Base-by-base conservation (phyloP, 2,797 vertebrate species). In the Microcaecilia unicolor region DNA sequence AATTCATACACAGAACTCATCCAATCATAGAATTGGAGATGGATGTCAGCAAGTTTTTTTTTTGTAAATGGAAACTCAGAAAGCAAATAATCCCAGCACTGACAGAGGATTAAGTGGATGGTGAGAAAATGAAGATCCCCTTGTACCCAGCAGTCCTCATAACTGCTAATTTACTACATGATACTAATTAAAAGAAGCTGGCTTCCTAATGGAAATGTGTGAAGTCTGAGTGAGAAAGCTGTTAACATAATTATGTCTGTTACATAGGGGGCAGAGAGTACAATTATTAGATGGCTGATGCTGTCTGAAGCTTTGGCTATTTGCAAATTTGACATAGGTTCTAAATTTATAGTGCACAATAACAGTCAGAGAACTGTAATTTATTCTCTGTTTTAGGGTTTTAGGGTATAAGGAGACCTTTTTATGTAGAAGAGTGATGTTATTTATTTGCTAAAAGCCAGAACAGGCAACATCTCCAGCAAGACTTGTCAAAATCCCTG, bases 111-210 rank as follows among this genome's bases (percentile, higher is more conserved):
- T 81, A 77, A 77, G 58, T 61, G 74, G 58, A 61, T 58, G 47
- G 55, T 72, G 56, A 76, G 66, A 75, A 82, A 81, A 76, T 53
- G 15, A 49, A 72, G 65, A 78, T 60, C 45, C 29, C 41, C 45
- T n/a, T 61, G 35, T 58, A 74, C 57, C 44, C 69, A 76, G 53
- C 33, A 68, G 57, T 67, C 56, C 48, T 70, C 71, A 59, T 48
- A 78, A 66, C 65, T 60, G 50, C 58, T 83, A 74, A 80, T 84
- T 85, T 80, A 72, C 64, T 72, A 55, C 64, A 69, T 55, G 53
- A 75, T 64, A 51, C 58, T 76, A 78, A 82, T 75, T 78, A 80
- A 78, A 67, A 65, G 58, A 72, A 61, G 50, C 61, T 70, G 55
- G 61, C 32, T 75, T 65, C 51, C 15, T 80, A 77, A 75, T 80